Evolutionary conservation across 2,113 vertebrate genomes (phyloP).

Genomic region (Chaetodon auriga): DNA sequence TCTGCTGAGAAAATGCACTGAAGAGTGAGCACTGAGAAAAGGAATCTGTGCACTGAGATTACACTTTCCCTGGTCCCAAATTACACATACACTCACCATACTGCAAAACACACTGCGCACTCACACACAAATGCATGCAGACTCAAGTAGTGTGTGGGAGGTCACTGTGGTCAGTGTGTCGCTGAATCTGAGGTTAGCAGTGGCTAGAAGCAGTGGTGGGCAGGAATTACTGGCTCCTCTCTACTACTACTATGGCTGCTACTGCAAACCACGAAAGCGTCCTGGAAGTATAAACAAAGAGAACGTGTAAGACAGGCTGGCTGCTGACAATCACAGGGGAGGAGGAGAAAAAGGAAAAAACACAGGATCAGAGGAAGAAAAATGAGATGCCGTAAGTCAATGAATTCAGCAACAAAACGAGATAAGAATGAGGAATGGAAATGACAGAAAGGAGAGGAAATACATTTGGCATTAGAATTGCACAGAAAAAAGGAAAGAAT

Average conservation of each 20-base stretch:
- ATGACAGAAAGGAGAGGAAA: background rate
- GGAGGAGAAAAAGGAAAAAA: background rate
- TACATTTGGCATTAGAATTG: background rate
- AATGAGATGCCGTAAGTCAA: background rate
- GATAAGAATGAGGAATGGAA: background rate
- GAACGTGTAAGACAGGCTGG: background rate
- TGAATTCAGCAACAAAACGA: background rate
- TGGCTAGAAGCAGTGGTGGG: conserved; percentile 55
- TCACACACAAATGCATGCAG: conserved; percentile 44
- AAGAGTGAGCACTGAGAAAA: conserved; percentile 1
- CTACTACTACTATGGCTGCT: conserved; percentile 41
- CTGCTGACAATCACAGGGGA: background rate
- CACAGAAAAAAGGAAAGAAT: background rate
- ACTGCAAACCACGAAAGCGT: conserved; percentile 55
- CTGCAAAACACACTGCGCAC: background rate
- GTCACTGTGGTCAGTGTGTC: conserved; percentile 73
- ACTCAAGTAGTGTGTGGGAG: conserved; percentile 60
- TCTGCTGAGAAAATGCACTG: background rate
- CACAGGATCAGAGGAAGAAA: background rate
- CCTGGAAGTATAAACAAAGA: conserved; percentile 38
- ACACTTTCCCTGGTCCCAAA: background rate
- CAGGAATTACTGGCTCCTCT: conserved; percentile 62
- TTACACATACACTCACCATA: conserved; percentile 5
- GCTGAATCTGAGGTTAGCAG: conserved; percentile 66
- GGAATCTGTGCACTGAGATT: background rate